These are phyloP conservation scores for Cybosia mesomella DNA, from an alignment of 2,888 invertebrate species.

Conservation along the genomic window DNA sequence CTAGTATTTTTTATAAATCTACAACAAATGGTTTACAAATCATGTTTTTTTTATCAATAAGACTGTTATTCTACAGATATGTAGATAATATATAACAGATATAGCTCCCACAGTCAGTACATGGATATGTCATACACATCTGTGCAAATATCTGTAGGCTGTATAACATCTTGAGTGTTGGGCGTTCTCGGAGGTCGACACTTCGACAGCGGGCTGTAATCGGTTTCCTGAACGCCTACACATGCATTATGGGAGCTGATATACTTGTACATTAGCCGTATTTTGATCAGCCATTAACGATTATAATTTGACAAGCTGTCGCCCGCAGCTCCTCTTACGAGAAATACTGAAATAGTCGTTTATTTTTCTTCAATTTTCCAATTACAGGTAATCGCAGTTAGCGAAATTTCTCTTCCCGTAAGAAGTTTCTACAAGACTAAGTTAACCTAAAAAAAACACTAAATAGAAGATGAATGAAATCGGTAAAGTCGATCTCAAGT, in stretches of 20 bases:
- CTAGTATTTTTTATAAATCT: background rate
- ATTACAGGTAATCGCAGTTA: background rate
- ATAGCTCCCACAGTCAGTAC: background rate
- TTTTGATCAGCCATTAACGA: slow-evolving; percentile 1
- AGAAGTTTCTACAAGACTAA: no score
- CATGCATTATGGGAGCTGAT: background rate
- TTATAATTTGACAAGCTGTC: background rate
- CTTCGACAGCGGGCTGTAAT: slow-evolving; percentile 4
- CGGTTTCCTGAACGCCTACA: slow-evolving; percentile 10
- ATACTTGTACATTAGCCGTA: background rate
- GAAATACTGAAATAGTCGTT: background rate
- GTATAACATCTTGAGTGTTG: background rate
- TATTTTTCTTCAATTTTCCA: background rate
- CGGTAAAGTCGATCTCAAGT: no score
- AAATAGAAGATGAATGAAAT: no score
- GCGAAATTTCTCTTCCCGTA: no score
- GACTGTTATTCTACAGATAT: background rate
- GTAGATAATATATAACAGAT: background rate
- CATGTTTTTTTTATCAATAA: background rate
- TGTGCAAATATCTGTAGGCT: background rate
- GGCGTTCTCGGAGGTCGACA: slow-evolving; percentile 6
- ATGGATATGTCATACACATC: background rate
- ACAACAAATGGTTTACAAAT: background rate
- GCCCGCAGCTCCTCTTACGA: background rate
- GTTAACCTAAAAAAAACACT: no score